These are phyloP conservation scores for Andrena bicolor DNA, from an alignment of 2,888 invertebrate species.

Conservation along the genomic window DNA sequence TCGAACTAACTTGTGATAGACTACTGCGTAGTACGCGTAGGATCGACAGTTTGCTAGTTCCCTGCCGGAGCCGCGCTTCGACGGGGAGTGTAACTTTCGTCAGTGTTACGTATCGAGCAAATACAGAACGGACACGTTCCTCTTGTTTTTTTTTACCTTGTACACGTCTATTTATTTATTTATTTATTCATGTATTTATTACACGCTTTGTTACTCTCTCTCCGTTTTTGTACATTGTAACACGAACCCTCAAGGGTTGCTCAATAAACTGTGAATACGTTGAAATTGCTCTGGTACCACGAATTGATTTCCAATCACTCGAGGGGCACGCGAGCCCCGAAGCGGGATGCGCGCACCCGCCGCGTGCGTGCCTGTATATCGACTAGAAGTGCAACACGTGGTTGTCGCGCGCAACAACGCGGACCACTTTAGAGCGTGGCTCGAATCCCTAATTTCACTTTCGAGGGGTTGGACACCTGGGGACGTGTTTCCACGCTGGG, in stretches of 20 bases:
- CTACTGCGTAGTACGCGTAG: too few relatives aligned
- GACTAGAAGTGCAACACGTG: constrained; percentile 72
- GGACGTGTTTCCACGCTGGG: background rate
- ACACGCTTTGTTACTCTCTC: background rate
- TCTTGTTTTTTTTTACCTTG: background rate
- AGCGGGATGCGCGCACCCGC: constrained; percentile 22
- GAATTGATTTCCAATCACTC: constrained; percentile 51
- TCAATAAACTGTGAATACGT: constrained; percentile 41
- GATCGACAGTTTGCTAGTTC: background rate
- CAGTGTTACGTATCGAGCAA: background rate
- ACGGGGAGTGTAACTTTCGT: constrained; percentile 22
- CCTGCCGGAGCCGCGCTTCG: background rate
- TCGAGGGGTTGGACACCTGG: background rate
- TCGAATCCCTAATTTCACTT: constrained; percentile 11
- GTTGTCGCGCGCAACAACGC: constrained; percentile 69
- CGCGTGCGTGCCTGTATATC: constrained; percentile 46
- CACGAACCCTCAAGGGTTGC: background rate
- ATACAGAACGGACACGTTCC: background rate
- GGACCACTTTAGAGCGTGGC: constrained; percentile 43
- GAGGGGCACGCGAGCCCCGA: constrained; percentile 17
- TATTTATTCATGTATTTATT: constrained; percentile 38
- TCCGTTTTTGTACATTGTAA: constrained; percentile 14
- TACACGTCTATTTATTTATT: constrained; percentile 18
- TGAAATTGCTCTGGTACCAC: constrained; percentile 15
- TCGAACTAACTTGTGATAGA: background rate